Conservation (phyloP, 2,888 invertebrate genomes). For the Zelleria hepariella region DNA sequence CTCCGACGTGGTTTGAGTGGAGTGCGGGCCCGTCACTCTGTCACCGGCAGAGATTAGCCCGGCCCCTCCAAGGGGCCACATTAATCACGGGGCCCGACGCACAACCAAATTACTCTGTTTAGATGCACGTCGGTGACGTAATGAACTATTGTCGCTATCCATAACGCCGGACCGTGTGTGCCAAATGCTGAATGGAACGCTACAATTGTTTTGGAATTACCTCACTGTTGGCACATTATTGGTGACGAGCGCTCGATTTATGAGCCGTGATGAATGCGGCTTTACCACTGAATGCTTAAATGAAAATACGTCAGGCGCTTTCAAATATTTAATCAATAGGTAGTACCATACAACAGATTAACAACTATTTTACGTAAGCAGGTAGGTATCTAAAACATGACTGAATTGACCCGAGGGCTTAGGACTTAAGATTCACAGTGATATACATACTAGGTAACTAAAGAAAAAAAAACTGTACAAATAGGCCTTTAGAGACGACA, state of each 20-base stretch:
- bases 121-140: constrained; percentile 25
- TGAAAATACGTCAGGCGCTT: background rate
- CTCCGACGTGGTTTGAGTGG: constrained; percentile 5
- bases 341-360: background rate
- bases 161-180: constrained; percentile 14
- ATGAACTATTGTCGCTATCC: constrained; percentile 38
- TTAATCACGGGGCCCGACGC: constrained; percentile 29
- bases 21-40: constrained; percentile 17
- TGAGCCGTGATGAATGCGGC: background rate
- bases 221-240: background rate
- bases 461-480: no score
- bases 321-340: background rate
- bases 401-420: no score
- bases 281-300: no score
- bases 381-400: background rate
- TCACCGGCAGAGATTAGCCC: constrained; percentile 26
- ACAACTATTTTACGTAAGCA: background rate
- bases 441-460: no score
- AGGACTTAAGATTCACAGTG: no score
- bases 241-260: background rate
- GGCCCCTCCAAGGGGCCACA: constrained; percentile 15
- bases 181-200: background rate
- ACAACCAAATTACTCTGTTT: constrained; percentile 30
- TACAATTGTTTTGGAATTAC: background rate
- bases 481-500: no score